Evolutionary conservation across 1,140 invertebrate species (phyloP), one percentile per base, ranked within the genome.

Genomic region (Tribolium madens): DNA sequence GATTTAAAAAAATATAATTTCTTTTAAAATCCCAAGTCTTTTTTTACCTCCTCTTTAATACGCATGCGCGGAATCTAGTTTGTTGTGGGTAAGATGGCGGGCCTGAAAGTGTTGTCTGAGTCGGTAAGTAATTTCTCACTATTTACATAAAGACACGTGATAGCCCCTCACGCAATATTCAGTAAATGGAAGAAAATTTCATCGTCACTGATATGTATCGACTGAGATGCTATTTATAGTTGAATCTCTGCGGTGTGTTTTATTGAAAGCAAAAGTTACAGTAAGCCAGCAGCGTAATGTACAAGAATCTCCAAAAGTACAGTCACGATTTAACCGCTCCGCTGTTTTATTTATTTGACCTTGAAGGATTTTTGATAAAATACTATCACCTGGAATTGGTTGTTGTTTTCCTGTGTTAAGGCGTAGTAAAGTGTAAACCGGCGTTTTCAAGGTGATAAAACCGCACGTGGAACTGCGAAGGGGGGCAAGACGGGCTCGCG

Each of bases 21-120:
- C 21, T 26, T 26, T 26, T 26, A 26, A 26, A 26, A 26, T 26
- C 2, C 3, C 21, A 26, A 26, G 21, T 26, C 6, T 26, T 26
- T 2, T 2, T 2, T 2, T 21, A 26, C 21, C 33, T 21, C 33
- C 26, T 46, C 6, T 74, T 42, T 42, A 17, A 6, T 33, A 26
- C 72, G 72, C 50, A 74, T 60, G 50, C 53, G 53, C 18, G 26
- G 6, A 26, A 26, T 17, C 77, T 76, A 78, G 75, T 81, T 75
- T 72, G 78, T 81, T 75, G 64, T 79, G 72, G 80, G 78, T 77
- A 82, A 81, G 77, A 82, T 82, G 81, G 80, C 81, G 76, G 79
- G 78, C 68, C 60, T 75, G 73, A 73, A 64, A 75, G 78, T 80
- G 76, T 72, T 80, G 78, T 79, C 76, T 80, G 78, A 81, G 71